phyloP scores from a whole-genome alignment of 2,113 vertebrate species.

The Amphiprion percula region DNA sequence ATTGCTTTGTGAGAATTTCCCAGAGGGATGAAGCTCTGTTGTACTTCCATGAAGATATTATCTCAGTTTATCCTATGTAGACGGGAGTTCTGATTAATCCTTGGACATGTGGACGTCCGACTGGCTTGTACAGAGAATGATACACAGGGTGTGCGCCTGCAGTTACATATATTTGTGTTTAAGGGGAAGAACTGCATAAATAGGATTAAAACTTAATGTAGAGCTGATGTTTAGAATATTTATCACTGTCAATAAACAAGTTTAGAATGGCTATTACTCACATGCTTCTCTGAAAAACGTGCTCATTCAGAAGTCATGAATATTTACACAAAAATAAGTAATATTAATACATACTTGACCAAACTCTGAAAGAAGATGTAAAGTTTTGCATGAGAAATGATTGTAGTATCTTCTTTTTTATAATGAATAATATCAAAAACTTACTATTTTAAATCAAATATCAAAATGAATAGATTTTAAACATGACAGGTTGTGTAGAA shows the following conservation, averaged over 20 bases:
- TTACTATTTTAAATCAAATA: background rate
- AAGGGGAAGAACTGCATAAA: background rate
- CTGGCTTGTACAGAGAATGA: background rate
- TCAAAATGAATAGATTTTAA: background rate
- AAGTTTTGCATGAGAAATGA: background rate
- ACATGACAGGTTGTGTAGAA: background rate
- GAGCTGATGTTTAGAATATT: background rate
- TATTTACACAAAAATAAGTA: too few relatives aligned
- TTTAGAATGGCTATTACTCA: too few relatives aligned
- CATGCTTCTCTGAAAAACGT: too few relatives aligned
- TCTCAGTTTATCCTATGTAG: background rate
- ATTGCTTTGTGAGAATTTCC: too few relatives aligned
- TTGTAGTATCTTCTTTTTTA: background rate
- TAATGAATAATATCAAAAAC: background rate
- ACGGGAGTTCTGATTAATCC: slow-evolving; percentile 9
- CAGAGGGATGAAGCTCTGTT: too few relatives aligned
- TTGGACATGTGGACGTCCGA: background rate
- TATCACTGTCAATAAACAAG: background rate
- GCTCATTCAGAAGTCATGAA: too few relatives aligned
- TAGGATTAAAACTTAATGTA: background rate
- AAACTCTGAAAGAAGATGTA: background rate
- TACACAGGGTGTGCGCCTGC: background rate
- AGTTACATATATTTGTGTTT: background rate
- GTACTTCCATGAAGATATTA: too few relatives aligned
- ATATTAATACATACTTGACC: background rate